Percentiles rank a stretch among this genome's conserved stretches.
phyloP scores from a whole-genome alignment of 1,140 invertebrate genomes.

The Pollicipes pollicipes region DNA sequence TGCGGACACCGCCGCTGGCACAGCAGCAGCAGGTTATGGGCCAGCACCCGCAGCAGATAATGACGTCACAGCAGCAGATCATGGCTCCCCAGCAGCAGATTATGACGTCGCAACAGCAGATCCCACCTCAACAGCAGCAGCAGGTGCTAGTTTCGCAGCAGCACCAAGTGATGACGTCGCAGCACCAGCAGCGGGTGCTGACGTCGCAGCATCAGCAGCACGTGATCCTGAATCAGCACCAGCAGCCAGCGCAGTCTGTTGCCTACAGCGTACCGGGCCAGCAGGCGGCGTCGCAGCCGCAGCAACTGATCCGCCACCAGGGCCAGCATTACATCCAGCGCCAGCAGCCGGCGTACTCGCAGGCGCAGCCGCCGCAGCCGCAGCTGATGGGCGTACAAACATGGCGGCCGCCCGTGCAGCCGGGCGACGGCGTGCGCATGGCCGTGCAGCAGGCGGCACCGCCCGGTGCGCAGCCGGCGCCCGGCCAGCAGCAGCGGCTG shows the following conservation, averaged over 20 bases:
- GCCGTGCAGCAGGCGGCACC: not conserved
- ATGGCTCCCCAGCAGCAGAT: conserved; percentile 1
- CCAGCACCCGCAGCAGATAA: not conserved
- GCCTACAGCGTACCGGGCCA: too few species aligned
- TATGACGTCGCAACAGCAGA: not conserved
- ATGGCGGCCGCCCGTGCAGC: not conserved
- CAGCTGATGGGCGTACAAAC: not conserved
- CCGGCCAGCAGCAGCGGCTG: not conserved
- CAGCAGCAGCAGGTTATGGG: not conserved
- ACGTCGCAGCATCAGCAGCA: not conserved
- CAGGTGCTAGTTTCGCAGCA: not conserved
- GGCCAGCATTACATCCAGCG: not conserved
- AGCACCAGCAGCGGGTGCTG: not conserved
- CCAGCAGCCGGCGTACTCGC: not conserved
- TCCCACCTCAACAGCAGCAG: not conserved
- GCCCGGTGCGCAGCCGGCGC: not conserved
- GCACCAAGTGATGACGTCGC: not conserved
- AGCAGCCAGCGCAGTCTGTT: not conserved
- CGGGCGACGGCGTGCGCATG: not conserved
- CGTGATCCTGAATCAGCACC: not conserved
- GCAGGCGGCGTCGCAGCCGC: too few species aligned
- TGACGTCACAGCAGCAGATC: not conserved
- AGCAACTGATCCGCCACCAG: not conserved
- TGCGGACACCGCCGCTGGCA: not conserved
- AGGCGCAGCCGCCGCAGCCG: not conserved